phyloP scores from a whole-genome alignment of 2,113 vertebrate species.

The Microtus ochrogaster region DNA sequence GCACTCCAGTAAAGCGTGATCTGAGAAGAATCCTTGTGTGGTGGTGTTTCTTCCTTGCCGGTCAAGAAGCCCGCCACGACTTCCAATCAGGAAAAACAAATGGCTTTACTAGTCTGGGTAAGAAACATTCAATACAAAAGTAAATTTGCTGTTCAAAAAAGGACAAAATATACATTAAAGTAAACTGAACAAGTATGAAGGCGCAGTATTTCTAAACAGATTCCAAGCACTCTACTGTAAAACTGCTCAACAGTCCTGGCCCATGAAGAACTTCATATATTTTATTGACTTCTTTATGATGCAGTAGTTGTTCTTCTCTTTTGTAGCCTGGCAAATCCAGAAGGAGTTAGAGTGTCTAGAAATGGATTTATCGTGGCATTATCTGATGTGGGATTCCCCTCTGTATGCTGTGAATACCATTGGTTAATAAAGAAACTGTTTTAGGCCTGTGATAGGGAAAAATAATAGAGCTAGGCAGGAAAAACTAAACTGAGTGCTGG shows the following conservation, averaged over 20 bases:
- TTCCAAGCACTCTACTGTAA: slow-evolving; percentile 4
- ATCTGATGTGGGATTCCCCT: not conserved
- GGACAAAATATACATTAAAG: not conserved
- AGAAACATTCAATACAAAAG: not conserved
- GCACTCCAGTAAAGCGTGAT: too few species aligned
- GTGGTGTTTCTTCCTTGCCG: too few species aligned
- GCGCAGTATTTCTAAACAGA: not conserved
- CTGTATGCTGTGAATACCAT: too few species aligned
- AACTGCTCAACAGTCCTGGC: not conserved
- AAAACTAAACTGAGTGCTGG: too few species aligned
- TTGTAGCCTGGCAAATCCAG: slow-evolving; percentile 15
- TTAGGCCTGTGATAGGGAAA: too few species aligned
- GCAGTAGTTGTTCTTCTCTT: not conserved
- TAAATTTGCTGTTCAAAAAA: not conserved
- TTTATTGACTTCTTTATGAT: slow-evolving; percentile 39
- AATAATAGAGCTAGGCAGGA: too few species aligned
- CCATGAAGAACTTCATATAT: not conserved
- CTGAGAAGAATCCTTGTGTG: too few species aligned
- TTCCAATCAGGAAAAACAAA: slow-evolving; percentile 14
- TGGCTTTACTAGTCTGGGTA: not conserved
- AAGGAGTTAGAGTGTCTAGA: not conserved
- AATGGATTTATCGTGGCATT: not conserved
- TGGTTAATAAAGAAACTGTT: too few species aligned
- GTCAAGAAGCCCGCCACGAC: too few species aligned
- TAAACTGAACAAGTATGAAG: not conserved